Conservation (phyloP, 1,140 invertebrate genomes). For the Brachionus koreanus region DNA sequence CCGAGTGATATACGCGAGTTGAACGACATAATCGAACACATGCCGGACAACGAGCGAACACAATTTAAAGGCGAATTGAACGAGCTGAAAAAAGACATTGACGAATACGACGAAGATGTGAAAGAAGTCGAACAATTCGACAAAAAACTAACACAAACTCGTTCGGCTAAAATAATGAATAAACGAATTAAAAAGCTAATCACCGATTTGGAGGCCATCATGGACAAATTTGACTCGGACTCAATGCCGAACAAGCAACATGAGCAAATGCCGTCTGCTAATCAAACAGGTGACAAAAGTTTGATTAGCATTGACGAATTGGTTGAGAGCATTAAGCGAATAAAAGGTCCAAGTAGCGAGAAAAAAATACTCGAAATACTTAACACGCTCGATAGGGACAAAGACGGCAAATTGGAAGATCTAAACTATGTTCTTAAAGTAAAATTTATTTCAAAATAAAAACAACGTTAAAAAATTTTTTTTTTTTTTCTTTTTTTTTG, state of each 20-base stretch:
- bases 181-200: slow-evolving; percentile 35
- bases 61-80: slow-evolving; percentile 18
- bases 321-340: background rate
- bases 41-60: background rate
- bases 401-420: slow-evolving; percentile 37
- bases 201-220: background rate
- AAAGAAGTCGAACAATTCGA: slow-evolving; percentile 28
- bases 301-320: slow-evolving; percentile 23
- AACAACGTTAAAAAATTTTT: background rate
- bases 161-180: slow-evolving; percentile 27
- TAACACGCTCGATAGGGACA: background rate
- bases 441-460: no score
- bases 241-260: background rate
- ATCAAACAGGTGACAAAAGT: background rate
- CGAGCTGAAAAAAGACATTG: slow-evolving; percentile 38
- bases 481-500: background rate
- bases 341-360: background rate
- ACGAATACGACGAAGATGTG: slow-evolving; percentile 40
- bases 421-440: slow-evolving; percentile 42
- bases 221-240: background rate
- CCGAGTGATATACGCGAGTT: background rate
- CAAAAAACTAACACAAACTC: background rate
- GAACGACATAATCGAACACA: slow-evolving; percentile 11
- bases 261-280: no score
- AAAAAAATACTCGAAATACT: slow-evolving; percentile 15